Percentiles rank a stretch among this genome's conserved stretches.
phyloP scores from a whole-genome alignment of 2,888 invertebrate genomes.

The Antitype chi region DNA sequence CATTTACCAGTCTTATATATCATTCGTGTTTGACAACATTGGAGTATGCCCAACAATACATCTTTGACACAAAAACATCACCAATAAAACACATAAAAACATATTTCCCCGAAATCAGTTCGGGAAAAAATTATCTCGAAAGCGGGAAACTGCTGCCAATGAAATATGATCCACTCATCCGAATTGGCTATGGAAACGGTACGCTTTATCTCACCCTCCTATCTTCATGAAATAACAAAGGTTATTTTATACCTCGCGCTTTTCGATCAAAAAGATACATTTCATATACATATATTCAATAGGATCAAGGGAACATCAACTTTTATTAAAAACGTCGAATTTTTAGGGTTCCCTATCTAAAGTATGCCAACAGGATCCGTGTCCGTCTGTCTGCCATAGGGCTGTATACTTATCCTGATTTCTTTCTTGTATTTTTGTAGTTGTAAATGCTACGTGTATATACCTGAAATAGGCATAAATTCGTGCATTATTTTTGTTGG shows the following conservation, averaged over 20 bases:
- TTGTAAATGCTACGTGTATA: too few relatives aligned
- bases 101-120: slow-evolving; percentile 28
- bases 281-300: slow-evolving; percentile 14
- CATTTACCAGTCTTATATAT: too few relatives aligned
- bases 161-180: slow-evolving; percentile 51
- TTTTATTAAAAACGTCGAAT: slow-evolving; percentile 17
- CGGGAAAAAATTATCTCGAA: slow-evolving; percentile 27
- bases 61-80: slow-evolving; percentile 7
- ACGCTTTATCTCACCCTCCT: slow-evolving; percentile 18
- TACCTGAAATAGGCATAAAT: too few relatives aligned
- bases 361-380: background rate
- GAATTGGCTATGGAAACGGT: slow-evolving; percentile 40
- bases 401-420: background rate
- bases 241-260: background rate
- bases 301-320: background rate
- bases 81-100: slow-evolving; percentile 23
- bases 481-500: too few relatives aligned
- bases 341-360: background rate
- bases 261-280: slow-evolving; percentile 17
- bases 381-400: background rate
- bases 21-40: background rate
- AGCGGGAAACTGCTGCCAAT: slow-evolving; percentile 15
- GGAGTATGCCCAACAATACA: background rate
- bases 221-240: slow-evolving; percentile 36
- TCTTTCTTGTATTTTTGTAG: too few relatives aligned